Base-by-base conservation (phyloP, 2,113 vertebrate genomes). In the Apodemus speciosus region DNA sequence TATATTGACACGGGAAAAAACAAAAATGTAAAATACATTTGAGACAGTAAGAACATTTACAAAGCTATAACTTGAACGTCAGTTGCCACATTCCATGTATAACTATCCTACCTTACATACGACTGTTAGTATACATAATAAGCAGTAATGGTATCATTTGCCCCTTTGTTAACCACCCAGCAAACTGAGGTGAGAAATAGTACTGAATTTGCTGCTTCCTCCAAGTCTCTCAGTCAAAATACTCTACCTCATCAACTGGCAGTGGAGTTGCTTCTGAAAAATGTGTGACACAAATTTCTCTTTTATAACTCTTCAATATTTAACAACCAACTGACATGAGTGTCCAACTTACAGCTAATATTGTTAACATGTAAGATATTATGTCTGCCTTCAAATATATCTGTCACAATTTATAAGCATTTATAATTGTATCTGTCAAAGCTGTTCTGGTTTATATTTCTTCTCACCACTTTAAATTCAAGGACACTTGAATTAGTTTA, bases 361-460 rank as follows among this genome's bases (percentile, higher is more conserved):
- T 92, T 96, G 95, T 6, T 89, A 89, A 91, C 75, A 76, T 64
- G 40, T 71, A 64, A 93, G 69, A 81, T 64, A 77, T 51, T 40
- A 46, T 32, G 3, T 73, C 53, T 38, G 46, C 27, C 75, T 97
- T 88, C 53, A 96, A 94, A 97, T 95, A 88, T 35, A 95, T 76
- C 40, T 96, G 83, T 60, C 86, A 95, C n/a, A 85, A 97, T 93
- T 38, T 69, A 68, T 6, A 95, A 89, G 73, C n/a, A 92, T 43
- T 77, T 32, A 20, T n/a, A 91, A 72, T 21, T 35, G 80, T 14
- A 46, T 89, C 71, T 91, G 51, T 81, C 27, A 95, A 92, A 95
- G 56, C 21, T 43, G 15, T 69, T 66, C 8, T 73, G 20, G 21
- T 46, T 89, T 89, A 73, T 32, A 38, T 62, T 85, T 6, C 72